Base-by-base conservation (phyloP, 2,797 vertebrate species). In the Rhinichthys osculus region DNA sequence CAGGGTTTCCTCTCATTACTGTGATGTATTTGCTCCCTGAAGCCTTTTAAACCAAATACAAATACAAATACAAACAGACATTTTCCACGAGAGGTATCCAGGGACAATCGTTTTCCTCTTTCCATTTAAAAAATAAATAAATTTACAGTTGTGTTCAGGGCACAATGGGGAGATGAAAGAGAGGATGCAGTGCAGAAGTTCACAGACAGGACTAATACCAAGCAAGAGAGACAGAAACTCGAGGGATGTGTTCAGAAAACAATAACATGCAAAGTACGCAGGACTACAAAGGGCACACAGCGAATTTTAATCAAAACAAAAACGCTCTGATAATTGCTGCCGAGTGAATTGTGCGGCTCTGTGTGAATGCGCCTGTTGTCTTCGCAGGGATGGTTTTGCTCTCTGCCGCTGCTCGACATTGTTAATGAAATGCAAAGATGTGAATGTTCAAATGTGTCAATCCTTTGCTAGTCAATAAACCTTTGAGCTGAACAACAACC, bases 381-480 rank as follows among this genome's bases (percentile, higher is more conserved):
- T 86, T 59, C 4, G 23, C 40, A 79, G 30, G 50, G 67, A 85
- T 79, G 30, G 54, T 67, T 78, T 35, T 79, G 74, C 62, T 84
- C 62, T 78, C 50, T 42, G 66, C 21, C 33, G 67, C 76, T 1
- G 38, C 76, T 72, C 30, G 17, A 72, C 66, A 71, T 85, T 85
- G 83, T 79, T 79, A 79, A 71, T 85, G 76, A 47, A 85, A 85
- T 79, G 76, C 83, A 79, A 79, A 79, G 76, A 85, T 79, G 70
- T 85, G 76, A 72, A 85, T 85, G 21, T 9, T n/a, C 73, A 77
- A 54, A 77, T 69, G 73, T 77, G 47, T 77, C 73, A 67, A 52
- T 77, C 33, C 72, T 84, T 69, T 76, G 10, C 64, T 77, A 84
- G 81, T 83, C 71, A 80, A 81, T 71, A 82, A 77, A 83, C 50